Base-by-base conservation (phyloP, 2,797 vertebrate genomes). In the Loris lydekkerianus region DNA sequence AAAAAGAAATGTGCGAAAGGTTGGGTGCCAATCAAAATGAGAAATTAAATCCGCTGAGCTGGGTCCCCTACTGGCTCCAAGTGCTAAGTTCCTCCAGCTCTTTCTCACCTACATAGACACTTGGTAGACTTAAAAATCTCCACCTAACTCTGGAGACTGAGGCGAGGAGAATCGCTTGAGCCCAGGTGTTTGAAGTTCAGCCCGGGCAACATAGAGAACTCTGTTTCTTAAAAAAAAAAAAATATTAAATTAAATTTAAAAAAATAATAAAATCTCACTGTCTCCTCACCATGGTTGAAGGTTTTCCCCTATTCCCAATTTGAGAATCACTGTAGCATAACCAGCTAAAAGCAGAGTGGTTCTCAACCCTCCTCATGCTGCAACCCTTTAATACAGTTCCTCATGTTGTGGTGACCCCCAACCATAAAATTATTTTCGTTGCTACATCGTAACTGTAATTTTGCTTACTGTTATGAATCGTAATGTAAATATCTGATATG, bases 1-100 rank as follows among this genome's bases (percentile, higher is more conserved):
- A 46, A 53, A 91, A 73, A 76, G 7, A 91, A 75, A 85, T 25
- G 73, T 46, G 11, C 21, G 58, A 76, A 80, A 83, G 8, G 70
- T 2, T 76, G 15, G 70, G 5, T 72, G 8, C 34, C 69, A 34
- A 81, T 81, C 72, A 93, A 94, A 94, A 91, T 23, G n/a, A 60
- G 77, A 89, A 96, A 91, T 82, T 53, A 84, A 93, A 91, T 82
- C 81, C 60, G 20, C 49, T 85, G 20, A 78, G 20, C 8, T 34
- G 4, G 17, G 80, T 56, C 81, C 27, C 31, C 58, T 3, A 29
- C 2, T 43, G 29, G 8, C 37, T 82, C 75, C 18, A 70, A 92
- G 9, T 84, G 81, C 34, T 86, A 61, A 56, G 31, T 65, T 87
- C 93, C 60, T 92, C 83, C 83, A 17, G 86, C 61, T 89, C 81